Evolutionary conservation across 2,113 vertebrate species (phyloP).

Genomic region (Ascaphus truei): DNA sequence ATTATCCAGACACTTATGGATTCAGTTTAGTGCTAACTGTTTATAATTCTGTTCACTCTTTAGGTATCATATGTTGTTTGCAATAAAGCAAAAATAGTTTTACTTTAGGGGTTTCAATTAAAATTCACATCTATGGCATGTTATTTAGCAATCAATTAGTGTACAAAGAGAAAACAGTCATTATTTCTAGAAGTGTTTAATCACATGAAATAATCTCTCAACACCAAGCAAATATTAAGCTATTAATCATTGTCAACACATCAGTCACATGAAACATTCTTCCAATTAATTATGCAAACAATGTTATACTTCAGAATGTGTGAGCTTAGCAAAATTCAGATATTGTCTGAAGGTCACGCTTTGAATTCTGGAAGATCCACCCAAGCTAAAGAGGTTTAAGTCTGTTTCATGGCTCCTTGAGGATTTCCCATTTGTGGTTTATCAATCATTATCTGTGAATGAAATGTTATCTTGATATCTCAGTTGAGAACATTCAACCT

Average conservation of each 20-base stretch:
- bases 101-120: slow-evolving; percentile 1
- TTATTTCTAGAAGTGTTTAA: slow-evolving; percentile 59
- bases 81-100: background rate
- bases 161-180: slow-evolving; percentile 52
- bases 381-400: slow-evolving; percentile 35
- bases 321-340: slow-evolving; percentile 25
- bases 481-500: slow-evolving; percentile 46
- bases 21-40: too few relatives aligned
- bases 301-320: slow-evolving; percentile 30
- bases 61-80: too few relatives aligned
- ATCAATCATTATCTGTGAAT: slow-evolving; percentile 40
- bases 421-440: slow-evolving; percentile 40
- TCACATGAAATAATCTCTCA: slow-evolving; percentile 42
- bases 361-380: slow-evolving; percentile 41
- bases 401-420: slow-evolving; percentile 41
- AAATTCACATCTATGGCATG: background rate
- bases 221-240: slow-evolving; percentile 63
- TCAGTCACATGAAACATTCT: slow-evolving; percentile 51
- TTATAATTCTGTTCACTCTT: too few relatives aligned
- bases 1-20: too few relatives aligned
- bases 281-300: slow-evolving; percentile 46
- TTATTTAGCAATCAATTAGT: slow-evolving; percentile 34
- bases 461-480: slow-evolving; percentile 34
- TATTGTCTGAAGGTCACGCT: slow-evolving; percentile 56
- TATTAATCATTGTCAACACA: slow-evolving; percentile 60